Conservation (phyloP, 35 echinoderm and acorn worm genomes). For the Ophiothrix spiculata region DNA sequence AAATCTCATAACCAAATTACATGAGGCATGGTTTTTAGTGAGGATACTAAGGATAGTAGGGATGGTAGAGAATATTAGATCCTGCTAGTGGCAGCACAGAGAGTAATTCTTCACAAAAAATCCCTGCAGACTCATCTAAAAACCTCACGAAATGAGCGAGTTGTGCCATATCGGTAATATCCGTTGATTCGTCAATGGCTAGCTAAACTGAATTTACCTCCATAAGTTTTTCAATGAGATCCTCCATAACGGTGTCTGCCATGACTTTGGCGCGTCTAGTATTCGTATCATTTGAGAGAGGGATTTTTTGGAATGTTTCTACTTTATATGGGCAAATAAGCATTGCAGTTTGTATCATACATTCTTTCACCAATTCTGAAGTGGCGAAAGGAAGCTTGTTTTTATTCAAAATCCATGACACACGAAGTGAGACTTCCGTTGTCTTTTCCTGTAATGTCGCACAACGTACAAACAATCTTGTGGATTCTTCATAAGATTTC, state of each 20-base stretch:
- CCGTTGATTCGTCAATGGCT: neutral
- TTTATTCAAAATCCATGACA: slow-evolving; percentile 35
- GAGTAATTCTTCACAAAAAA: too few relatives aligned
- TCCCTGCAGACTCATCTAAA: too few relatives aligned
- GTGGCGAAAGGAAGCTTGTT: neutral
- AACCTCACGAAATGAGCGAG: too few relatives aligned
- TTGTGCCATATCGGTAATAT: neutral
- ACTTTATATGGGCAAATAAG: neutral
- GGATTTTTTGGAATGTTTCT: slow-evolving; percentile 4
- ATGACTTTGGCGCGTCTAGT: neutral
- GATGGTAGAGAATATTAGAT: too few relatives aligned
- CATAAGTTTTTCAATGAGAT: neutral
- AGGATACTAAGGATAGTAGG: too few relatives aligned
- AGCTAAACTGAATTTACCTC: neutral
- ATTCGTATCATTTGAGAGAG: slow-evolving; percentile 21
- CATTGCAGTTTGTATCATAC: slow-evolving; percentile 12
- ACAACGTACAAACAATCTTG: neutral
- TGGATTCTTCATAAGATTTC: slow-evolving; percentile 8
- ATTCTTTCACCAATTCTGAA: slow-evolving; percentile 9
- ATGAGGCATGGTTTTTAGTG: too few relatives aligned
- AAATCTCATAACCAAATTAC: too few relatives aligned
- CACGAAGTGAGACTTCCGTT: slow-evolving; percentile 17
- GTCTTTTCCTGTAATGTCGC: slow-evolving; percentile 18
- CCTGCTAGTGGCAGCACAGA: too few relatives aligned
- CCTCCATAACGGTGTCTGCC: slow-evolving; percentile 6